A percentile compares a stretch with the other conserved stretches of the same genome.
Conservation (phyloP, 2,797 vertebrate species). For the Catharus ustulatus region DNA sequence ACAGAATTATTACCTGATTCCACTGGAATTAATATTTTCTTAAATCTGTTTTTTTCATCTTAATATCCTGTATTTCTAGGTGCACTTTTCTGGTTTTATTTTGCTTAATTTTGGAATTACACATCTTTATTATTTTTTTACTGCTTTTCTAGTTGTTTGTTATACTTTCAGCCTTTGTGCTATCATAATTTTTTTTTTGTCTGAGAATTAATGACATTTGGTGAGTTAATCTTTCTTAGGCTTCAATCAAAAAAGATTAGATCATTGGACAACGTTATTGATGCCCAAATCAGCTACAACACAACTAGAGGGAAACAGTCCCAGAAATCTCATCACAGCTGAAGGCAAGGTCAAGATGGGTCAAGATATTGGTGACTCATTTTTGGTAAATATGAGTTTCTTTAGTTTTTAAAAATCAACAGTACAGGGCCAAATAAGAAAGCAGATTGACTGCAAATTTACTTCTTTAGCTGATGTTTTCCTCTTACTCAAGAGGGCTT, state of each 20-base stretch:
- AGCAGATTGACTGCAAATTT: not conserved
- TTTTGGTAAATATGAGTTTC: not conserved
- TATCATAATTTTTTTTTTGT: not conserved
- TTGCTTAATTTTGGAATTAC: not conserved
- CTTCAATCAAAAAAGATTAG: not conserved
- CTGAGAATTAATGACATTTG: not conserved
- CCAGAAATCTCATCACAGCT: not conserved
- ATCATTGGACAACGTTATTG: not conserved
- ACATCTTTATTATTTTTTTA: not conserved
- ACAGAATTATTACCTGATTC: not conserved
- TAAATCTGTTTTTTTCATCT: rapidly evolving
- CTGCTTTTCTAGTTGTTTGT: not conserved
- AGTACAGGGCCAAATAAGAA: not conserved
- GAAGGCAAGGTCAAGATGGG: not conserved
- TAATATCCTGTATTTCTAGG: not conserved
- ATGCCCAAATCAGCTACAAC: not conserved
- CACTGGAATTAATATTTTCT: not conserved
- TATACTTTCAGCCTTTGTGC: not conserved
- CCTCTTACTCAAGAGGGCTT: not conserved
- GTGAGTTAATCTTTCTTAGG: not conserved
- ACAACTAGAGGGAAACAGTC: not conserved
- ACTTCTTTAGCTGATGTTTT: not conserved
- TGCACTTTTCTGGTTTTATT: not conserved
- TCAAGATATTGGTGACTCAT: not conserved
- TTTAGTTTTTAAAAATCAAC: not conserved